A percentile compares a stretch with the other conserved stretches of the same genome.
Evolutionary conservation across 2,888 invertebrate species (phyloP).

Genomic region (Hanleya hanleyi): DNA sequence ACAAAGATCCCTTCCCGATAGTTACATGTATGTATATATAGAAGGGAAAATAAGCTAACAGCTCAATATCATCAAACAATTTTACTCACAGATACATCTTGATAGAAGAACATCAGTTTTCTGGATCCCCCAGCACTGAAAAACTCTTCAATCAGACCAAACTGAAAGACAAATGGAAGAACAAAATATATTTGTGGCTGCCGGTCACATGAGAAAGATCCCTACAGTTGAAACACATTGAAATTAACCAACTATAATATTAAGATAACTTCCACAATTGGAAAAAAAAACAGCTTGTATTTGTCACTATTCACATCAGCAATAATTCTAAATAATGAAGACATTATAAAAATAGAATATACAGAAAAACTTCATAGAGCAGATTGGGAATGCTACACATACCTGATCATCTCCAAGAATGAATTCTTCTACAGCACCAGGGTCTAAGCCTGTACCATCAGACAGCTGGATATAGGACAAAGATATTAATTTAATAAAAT

Average conservation of each 20-base stretch:
- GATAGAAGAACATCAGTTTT: conserved; percentile 72
- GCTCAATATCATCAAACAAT: too few relatives aligned
- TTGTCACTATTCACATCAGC: background rate
- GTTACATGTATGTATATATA: too few relatives aligned
- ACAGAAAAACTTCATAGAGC: too few relatives aligned
- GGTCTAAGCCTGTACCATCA: conserved; percentile 66
- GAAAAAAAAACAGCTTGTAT: background rate
- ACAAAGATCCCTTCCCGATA: too few relatives aligned
- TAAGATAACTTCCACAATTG: background rate
- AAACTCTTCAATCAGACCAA: conserved; percentile 71
- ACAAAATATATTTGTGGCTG: too few relatives aligned
- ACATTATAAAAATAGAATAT: too few relatives aligned
- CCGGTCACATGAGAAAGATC: too few relatives aligned
- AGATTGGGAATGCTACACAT: too few relatives aligned
- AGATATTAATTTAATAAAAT: too few relatives aligned
- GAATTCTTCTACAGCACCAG: conserved; percentile 67
- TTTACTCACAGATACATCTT: conserved; percentile 55
- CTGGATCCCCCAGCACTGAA: conserved; percentile 68
- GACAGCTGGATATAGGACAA: conserved; percentile 55
- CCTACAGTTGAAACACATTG: too few relatives aligned
- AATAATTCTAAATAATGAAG: too few relatives aligned
- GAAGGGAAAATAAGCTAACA: too few relatives aligned
- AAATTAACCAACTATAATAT: background rate
- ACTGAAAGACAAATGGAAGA: conserved; percentile 54
- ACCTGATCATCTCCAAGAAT: conserved; percentile 71